A percentile compares a stretch with the other conserved stretches of the same genome.
Conservation (phyloP, 2,113 vertebrate species). For the pig (Sus scrofa) region DNA sequence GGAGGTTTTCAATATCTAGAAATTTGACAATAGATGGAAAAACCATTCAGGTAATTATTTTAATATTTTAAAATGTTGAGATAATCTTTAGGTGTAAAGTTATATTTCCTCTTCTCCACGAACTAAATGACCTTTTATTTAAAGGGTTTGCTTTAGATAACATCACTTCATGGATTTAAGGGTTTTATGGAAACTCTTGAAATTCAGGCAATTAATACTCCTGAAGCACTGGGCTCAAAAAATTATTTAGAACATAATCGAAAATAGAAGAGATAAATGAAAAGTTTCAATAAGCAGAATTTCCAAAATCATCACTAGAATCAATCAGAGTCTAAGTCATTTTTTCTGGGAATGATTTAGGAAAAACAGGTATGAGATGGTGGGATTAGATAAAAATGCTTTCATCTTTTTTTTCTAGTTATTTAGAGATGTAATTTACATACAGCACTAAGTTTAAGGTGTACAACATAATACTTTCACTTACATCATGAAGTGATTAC, state of each 20-base stretch:
- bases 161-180: neutral
- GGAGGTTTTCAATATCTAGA: neutral
- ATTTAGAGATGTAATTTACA: neutral
- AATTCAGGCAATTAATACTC: neutral
- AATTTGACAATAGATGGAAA: neutral
- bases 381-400: neutral
- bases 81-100: neutral
- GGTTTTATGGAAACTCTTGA: neutral
- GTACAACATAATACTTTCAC: neutral
- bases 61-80: slow-evolving; percentile 11
- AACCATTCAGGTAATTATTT: neutral
- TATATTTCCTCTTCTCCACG: neutral
- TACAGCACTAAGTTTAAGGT: neutral
- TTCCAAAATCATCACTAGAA: neutral
- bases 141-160: neutral
- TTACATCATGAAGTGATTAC: neutral
- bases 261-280: neutral
- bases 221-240: neutral
- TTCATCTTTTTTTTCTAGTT: neutral
- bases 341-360: neutral
- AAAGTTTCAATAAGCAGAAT: neutral
- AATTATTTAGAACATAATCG: neutral
- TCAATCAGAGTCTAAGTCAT: neutral
- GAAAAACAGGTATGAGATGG: neutral
- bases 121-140: neutral